Conservation (phyloP, 2,888 invertebrate genomes). For the Trichopria drosophilae region DNA sequence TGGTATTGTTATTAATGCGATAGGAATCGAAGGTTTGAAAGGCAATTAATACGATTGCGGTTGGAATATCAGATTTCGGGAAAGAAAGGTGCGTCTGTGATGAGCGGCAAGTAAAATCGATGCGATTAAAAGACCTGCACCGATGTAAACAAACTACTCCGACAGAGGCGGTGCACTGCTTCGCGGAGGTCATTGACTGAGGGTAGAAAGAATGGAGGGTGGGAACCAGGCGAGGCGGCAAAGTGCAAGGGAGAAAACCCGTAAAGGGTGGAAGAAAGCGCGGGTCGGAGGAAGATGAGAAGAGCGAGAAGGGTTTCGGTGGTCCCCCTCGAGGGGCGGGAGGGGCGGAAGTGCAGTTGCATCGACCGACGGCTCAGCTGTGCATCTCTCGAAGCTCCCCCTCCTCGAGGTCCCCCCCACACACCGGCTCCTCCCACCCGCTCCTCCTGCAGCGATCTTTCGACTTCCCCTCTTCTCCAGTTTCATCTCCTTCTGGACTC, state of each 20-base stretch:
- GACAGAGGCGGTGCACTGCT: constrained; percentile 42
- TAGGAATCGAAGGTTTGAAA: too few relatives aligned
- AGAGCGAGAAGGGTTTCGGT: constrained; percentile 22
- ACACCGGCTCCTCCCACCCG: constrained; percentile 5
- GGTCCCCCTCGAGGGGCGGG: constrained; percentile 27
- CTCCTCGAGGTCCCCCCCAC: constrained; percentile 12
- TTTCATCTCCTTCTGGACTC: too few relatives aligned
- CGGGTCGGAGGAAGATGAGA: constrained; percentile 18
- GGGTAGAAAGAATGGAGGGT: constrained; percentile 29
- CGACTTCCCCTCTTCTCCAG: constrained; percentile 26
- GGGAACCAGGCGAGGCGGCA: constrained; percentile 34
- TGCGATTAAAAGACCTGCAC: constrained; percentile 50
- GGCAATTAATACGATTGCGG: too few relatives aligned
- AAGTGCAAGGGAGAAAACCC: constrained; percentile 12
- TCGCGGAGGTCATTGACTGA: constrained; percentile 54
- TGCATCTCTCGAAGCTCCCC: constrained; percentile 36
- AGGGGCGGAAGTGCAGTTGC: constrained; percentile 36
- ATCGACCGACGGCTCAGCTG: constrained; percentile 46
- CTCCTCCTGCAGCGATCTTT: constrained; percentile 11
- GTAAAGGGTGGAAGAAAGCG: constrained; percentile 20
- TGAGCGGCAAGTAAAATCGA: constrained; percentile 39
- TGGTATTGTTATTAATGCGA: too few relatives aligned
- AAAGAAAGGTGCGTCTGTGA: too few relatives aligned
- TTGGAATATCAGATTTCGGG: too few relatives aligned
- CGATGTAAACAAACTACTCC: constrained; percentile 53